A percentile compares a stretch with the other conserved stretches of the same genome.
These are phyloP conservation scores for Acromyrmex heyeri DNA, from an alignment of 1,140 invertebrate species.

Conservation along the genomic window DNA sequence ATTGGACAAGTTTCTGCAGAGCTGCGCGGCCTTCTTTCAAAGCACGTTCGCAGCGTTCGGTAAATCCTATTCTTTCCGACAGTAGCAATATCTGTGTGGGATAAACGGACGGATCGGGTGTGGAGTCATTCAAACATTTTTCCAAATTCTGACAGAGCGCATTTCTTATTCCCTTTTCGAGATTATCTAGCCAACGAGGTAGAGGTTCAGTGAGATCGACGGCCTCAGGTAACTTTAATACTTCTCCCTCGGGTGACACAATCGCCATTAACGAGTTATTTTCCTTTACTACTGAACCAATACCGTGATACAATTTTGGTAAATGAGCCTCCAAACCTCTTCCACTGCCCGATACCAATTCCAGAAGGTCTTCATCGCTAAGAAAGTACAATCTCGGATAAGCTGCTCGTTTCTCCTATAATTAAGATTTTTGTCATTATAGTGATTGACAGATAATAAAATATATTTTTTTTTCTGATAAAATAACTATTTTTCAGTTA, in stretches of 20 bases:
- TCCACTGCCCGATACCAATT: slow-evolving; percentile 94
- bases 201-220: slow-evolving; percentile 88
- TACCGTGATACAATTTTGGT: slow-evolving; percentile 98
- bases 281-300: slow-evolving; percentile 92
- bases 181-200: slow-evolving; percentile 80
- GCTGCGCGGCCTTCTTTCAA: slow-evolving; percentile 76
- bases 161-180: slow-evolving; percentile 81
- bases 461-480: neutral
- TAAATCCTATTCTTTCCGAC: slow-evolving; percentile 83
- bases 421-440: slow-evolving; percentile 5
- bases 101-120: slow-evolving; percentile 81
- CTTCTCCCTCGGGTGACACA: slow-evolving; percentile 94
- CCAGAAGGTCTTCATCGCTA: slow-evolving; percentile 98
- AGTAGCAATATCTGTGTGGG: slow-evolving; percentile 83
- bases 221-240: slow-evolving; percentile 91
- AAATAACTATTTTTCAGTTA: slow-evolving; percentile 4
- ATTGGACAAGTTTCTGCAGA: slow-evolving; percentile 82
- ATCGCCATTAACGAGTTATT: slow-evolving; percentile 89
- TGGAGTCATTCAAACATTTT: slow-evolving; percentile 80
- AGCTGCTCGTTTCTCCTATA: slow-evolving; percentile 95
- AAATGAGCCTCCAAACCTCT: slow-evolving; percentile 96
- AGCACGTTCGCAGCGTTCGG: slow-evolving; percentile 82
- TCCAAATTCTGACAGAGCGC: slow-evolving; percentile 79
- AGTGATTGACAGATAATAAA: neutral
- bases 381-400: slow-evolving; percentile 99